A percentile compares a stretch with the other conserved stretches of the same genome.
Evolutionary conservation across 2,797 vertebrate genomes (phyloP).

Genomic region (Alca torda): DNA sequence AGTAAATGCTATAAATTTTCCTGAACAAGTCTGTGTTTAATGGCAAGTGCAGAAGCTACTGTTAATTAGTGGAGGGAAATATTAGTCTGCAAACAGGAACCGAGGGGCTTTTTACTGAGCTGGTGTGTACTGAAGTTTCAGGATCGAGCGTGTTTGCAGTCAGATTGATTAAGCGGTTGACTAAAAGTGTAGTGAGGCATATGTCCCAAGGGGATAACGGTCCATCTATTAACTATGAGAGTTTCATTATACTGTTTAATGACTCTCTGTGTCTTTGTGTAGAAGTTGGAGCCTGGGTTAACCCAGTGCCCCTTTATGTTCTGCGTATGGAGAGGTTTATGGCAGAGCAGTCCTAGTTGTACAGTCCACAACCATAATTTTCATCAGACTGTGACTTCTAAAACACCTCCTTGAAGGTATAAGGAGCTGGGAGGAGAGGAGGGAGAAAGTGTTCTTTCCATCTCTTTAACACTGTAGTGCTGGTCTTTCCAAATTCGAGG

Average conservation of each 20-base stretch:
- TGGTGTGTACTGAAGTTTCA: background rate
- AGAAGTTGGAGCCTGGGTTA: background rate
- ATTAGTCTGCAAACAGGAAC: background rate
- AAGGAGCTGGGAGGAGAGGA: background rate
- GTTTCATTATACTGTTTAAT: background rate
- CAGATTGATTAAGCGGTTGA: background rate
- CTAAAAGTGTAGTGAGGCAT: background rate
- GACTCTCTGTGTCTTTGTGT: background rate
- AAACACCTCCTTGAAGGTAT: background rate
- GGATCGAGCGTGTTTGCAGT: background rate
- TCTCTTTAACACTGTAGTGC: background rate
- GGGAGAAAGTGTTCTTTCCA: background rate
- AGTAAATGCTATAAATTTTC: slow-evolving; percentile 55
- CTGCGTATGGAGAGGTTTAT: background rate
- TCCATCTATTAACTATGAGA: background rate
- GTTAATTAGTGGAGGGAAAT: slow-evolving; percentile 29
- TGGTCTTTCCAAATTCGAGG: fast-evolving
- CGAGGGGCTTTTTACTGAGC: background rate
- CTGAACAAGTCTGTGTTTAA: slow-evolving; percentile 32
- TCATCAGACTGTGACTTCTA: background rate
- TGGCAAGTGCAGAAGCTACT: slow-evolving; percentile 46
- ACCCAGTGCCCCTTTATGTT: background rate
- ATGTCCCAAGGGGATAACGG: background rate
- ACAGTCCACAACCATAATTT: background rate
- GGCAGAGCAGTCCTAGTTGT: background rate